Evolutionary conservation across 2,888 invertebrate genomes (phyloP), one percentile per base, ranked within the genome.

Genomic region (Yponomeuta sedellus): DNA sequence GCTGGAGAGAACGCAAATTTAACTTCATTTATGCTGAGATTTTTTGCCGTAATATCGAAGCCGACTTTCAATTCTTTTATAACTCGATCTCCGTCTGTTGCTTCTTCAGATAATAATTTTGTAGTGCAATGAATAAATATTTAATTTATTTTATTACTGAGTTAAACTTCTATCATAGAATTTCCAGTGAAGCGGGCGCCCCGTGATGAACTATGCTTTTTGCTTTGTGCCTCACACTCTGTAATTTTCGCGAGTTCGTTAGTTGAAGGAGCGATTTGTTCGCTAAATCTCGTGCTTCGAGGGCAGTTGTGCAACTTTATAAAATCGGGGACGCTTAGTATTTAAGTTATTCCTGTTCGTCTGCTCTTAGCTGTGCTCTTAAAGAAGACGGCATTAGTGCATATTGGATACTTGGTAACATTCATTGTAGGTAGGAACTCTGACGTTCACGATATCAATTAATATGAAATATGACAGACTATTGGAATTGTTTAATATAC

Each of bases 191-290:
- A 52, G 44, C 44, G 44, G 44, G 44, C 44, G 44, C 44, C 44
- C 16, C 20, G 58, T 58, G 58, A 58, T 58, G 58, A 58, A 58
- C 58, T 58, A 58, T 58, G 58, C 22, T 22, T 12, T 34, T 28
- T 16, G 28, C 64, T 64, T 57, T 64, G 64, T 64, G 25, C 11
- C 56, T 52, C 57, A 64, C 34, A 56, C 56, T 64, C 56, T 25
- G 25, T 56, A 56, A 64, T 64, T 28, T 64, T 28, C 22, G 12
- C 28, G 8, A 57, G 64, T 64, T 64, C 64, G 34, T 64, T 56
- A 64, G 25, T 1, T 25, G 25, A 59, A 39, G 10, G n/a, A 34
- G 39, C 34, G 62, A 62, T 62, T 62, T 62, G 34, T 39, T 62
- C 34, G n/a, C 59, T 52, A 16, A 52, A 52, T 52, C 44, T 52